phyloP scores from a whole-genome alignment of 1,140 invertebrate genomes.

The Tigriopus japonicus region DNA sequence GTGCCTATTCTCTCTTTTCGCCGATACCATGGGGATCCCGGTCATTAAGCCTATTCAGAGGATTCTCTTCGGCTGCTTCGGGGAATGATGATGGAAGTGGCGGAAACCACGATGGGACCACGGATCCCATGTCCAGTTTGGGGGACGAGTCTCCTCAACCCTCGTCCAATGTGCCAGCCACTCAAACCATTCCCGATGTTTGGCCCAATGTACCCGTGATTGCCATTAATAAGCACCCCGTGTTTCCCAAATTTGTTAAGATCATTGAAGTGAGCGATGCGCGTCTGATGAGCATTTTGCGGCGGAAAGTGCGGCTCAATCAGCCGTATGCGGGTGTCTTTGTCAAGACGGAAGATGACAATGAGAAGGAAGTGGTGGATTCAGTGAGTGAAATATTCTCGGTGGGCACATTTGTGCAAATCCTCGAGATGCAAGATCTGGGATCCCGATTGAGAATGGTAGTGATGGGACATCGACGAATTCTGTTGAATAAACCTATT shows the following conservation, averaged over 20 bases:
- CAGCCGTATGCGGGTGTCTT: constrained; percentile 97
- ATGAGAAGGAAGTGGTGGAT: constrained; percentile 68
- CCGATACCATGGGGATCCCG: too few species aligned
- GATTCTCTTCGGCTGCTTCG: too few species aligned
- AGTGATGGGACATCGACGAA: constrained; percentile 78
- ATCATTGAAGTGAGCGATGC: constrained; percentile 81
- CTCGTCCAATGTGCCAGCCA: constrained; percentile 40
- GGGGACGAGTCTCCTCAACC: too few species aligned
- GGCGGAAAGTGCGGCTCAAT: constrained; percentile 83
- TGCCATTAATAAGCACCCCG: constrained; percentile 73
- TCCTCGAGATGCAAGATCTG: constrained; percentile 89
- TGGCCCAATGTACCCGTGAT: constrained; percentile 91
- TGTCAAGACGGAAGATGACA: constrained; percentile 41
- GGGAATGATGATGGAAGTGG: too few species aligned
- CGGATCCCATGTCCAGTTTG: too few species aligned
- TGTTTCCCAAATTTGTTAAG: constrained; percentile 96
- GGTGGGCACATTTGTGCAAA: constrained; percentile 92
- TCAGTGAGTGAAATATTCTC: constrained; percentile 69
- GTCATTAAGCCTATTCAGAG: too few species aligned
- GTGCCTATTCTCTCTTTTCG: too few species aligned
- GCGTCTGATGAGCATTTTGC: constrained; percentile 65
- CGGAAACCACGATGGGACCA: too few species aligned
- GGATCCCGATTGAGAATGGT: constrained; percentile 66
- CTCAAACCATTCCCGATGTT: constrained; percentile 84
- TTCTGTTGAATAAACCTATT: constrained; percentile 54